These are phyloP conservation scores for Tetragnatha montana DNA, from an alignment of 2,888 invertebrate genomes.

Conservation along the genomic window DNA sequence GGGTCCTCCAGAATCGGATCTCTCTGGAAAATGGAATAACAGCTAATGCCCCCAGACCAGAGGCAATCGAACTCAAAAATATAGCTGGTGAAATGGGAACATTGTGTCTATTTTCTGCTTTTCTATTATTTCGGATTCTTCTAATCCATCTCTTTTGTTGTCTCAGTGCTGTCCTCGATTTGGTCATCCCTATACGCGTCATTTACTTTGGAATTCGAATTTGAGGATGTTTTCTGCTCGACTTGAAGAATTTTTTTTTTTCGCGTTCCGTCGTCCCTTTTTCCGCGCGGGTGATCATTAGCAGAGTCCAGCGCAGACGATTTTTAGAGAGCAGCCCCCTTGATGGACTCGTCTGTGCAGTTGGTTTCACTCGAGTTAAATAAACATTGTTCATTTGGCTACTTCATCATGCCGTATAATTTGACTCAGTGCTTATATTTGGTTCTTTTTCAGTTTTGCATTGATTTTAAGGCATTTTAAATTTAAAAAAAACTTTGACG, in stretches of 20 bases:
- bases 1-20: background rate
- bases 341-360: background rate
- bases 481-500: too few relatives aligned
- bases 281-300: background rate
- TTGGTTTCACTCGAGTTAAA: background rate
- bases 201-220: slow-evolving; percentile 52
- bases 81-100: background rate
- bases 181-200: slow-evolving; percentile 46
- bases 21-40: background rate
- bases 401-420: background rate
- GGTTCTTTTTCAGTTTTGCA: too few relatives aligned
- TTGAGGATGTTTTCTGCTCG: slow-evolving; percentile 35
- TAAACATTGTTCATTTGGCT: background rate
- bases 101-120: background rate
- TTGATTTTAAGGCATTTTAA: too few relatives aligned
- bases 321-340: background rate
- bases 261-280: background rate
- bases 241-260: background rate
- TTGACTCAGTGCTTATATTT: background rate
- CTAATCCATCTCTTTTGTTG: background rate
- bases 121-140: background rate
- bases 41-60: slow-evolving; percentile 41
- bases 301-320: background rate
- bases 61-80: slow-evolving; percentile 44
- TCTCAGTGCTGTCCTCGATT: slow-evolving; percentile 23